phyloP scores from a whole-genome alignment of 2,797 vertebrate species.

The Sebastes cheni region DNA sequence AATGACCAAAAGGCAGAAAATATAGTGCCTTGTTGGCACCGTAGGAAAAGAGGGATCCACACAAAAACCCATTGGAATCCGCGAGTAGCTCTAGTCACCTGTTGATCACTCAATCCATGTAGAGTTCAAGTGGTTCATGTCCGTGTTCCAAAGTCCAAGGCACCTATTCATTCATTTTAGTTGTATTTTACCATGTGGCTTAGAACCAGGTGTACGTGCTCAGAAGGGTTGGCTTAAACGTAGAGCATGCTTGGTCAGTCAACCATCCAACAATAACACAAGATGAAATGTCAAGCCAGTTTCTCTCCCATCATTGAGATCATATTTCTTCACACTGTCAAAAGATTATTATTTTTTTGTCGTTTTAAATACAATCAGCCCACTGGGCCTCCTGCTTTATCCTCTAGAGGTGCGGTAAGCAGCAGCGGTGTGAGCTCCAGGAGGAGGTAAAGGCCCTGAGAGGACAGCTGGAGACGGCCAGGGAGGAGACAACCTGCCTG shows the following conservation, averaged over 20 bases:
- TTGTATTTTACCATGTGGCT: neutral
- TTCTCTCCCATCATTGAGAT: neutral
- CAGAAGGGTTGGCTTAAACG: neutral
- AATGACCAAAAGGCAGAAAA: neutral
- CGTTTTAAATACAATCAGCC: neutral
- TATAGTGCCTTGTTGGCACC: neutral
- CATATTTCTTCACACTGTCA: neutral
- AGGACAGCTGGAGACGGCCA: conserved; percentile 71
- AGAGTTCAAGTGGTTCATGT: neutral
- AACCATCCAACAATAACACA: neutral
- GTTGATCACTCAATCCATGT: neutral
- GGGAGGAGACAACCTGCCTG: conserved; percentile 72
- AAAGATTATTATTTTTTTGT: neutral
- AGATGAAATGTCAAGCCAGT: neutral
- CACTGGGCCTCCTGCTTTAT: conserved; percentile 20
- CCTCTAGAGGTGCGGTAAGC: conserved; percentile 73
- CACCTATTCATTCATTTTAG: neutral
- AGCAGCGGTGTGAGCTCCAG: conserved; percentile 74
- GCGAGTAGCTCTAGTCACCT: neutral
- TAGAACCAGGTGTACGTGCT: neutral
- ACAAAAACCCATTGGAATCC: neutral
- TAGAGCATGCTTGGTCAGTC: neutral
- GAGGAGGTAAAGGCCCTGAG: conserved; percentile 72
- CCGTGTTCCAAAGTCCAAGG: neutral
- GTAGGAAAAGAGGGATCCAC: neutral